Evolutionary conservation across 2,888 invertebrate species (phyloP).

Genomic region (Meiosimyza platycephala): DNA sequence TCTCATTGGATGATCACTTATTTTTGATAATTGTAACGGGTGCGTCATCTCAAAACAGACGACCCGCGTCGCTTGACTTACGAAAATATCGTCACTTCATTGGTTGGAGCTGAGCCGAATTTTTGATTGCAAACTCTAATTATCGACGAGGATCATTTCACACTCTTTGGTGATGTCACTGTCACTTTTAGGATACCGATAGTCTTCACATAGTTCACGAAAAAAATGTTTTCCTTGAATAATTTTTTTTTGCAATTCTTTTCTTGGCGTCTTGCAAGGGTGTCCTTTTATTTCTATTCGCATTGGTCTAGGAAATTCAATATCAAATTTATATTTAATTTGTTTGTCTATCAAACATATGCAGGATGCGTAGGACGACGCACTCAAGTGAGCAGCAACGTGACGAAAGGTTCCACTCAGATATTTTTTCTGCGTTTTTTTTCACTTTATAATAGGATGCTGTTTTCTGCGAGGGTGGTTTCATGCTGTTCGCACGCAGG

Average conservation of each 20-base stretch:
- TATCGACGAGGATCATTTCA: too few species aligned
- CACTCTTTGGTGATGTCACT: too few species aligned
- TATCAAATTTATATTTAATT: not conserved
- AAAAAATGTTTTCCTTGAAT: not conserved
- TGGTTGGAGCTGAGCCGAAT: too few species aligned
- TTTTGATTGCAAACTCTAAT: too few species aligned
- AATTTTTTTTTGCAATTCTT: too few species aligned
- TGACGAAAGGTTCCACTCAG: not conserved
- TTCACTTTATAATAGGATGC: not conserved
- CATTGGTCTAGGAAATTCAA: constrained; percentile 7
- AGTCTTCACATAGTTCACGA: too few species aligned
- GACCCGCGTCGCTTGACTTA: too few species aligned
- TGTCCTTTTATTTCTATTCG: not conserved
- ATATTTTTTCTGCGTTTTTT: not conserved
- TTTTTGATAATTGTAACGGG: too few species aligned
- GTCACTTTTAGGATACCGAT: too few species aligned
- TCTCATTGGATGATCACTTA: too few species aligned
- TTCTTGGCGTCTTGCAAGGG: not conserved
- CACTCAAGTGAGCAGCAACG: not conserved
- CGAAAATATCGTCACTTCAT: too few species aligned
- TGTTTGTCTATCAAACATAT: not conserved
- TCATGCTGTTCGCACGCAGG: not conserved
- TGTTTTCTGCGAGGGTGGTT: not conserved
- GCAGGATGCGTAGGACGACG: constrained; percentile 7
- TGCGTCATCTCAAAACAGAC: too few species aligned